These are phyloP conservation scores for Actinopyga echinites DNA, from an alignment of 53 echinoderm and acorn worm species.

Conservation along the genomic window DNA sequence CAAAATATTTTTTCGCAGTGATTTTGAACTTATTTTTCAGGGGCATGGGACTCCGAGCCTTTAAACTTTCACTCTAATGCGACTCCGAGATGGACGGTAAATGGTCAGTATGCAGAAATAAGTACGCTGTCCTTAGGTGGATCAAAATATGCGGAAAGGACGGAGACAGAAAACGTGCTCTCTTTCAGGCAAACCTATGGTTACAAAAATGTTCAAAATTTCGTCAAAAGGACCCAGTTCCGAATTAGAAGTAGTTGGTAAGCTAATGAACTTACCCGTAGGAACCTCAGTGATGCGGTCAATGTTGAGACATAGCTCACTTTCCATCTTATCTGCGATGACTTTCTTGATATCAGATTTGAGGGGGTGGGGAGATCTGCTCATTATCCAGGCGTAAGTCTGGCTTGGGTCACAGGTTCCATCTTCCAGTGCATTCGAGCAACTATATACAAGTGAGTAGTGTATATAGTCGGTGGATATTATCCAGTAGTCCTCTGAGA, in stretches of 20 bases:
- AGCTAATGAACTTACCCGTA: slow-evolving; percentile 20
- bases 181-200: too few species aligned
- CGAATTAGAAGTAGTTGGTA: background rate
- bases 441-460: slow-evolving; percentile 69
- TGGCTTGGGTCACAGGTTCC: slow-evolving; percentile 44
- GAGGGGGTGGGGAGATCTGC: slow-evolving; percentile 21
- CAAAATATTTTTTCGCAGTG: too few species aligned
- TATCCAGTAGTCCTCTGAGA: slow-evolving; percentile 71
- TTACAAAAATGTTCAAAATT: too few species aligned
- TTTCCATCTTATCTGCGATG: background rate
- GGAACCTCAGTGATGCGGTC: slow-evolving; percentile 40
- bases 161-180: too few species aligned
- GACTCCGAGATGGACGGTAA: too few species aligned
- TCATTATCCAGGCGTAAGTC: slow-evolving; percentile 47
- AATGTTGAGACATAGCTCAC: slow-evolving; percentile 43
- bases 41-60: too few species aligned
- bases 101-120: too few species aligned
- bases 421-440: slow-evolving; percentile 15
- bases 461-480: slow-evolving; percentile 64
- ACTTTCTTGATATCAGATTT: slow-evolving; percentile 21
- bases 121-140: too few species aligned
- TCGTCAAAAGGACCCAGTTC: too few species aligned
- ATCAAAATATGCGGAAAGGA: too few species aligned
- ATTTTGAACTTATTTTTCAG: too few species aligned
- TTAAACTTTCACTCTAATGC: too few species aligned